Conservation (phyloP, 1,140 invertebrate species). For the Trigoniulus corallinus region DNA sequence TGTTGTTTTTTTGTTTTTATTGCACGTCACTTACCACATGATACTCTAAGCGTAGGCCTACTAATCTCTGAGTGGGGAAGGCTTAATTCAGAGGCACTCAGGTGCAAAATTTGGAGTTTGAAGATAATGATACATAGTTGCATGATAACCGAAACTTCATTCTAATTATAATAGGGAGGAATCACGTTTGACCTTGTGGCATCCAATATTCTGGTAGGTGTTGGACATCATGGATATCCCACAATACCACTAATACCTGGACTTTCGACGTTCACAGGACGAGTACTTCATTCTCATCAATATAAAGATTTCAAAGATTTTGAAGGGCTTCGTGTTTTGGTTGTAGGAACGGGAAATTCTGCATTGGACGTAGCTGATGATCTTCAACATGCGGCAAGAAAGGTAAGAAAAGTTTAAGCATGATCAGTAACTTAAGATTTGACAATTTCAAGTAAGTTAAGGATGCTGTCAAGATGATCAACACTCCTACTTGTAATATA, state of each 20-base stretch:
- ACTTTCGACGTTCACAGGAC: conserved; percentile 26
- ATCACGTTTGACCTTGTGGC: not conserved
- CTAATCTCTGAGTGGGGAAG: too few relatives aligned
- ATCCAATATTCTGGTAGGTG: conserved; percentile 15
- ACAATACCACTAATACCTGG: conserved; percentile 17
- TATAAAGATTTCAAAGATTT: conserved; percentile 23
- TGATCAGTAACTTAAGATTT: too few relatives aligned
- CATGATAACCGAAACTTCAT: too few relatives aligned
- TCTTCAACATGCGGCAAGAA: conserved; percentile 27
- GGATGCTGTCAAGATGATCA: too few relatives aligned
- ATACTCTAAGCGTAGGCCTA: too few relatives aligned
- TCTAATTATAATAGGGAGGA: not conserved
- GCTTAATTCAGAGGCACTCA: too few relatives aligned
- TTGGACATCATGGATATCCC: conserved; percentile 23
- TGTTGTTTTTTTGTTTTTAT: not conserved
- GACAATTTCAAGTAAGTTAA: too few relatives aligned
- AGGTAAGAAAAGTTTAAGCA: too few relatives aligned
- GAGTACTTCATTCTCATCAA: conserved; percentile 29
- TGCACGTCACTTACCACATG: too few relatives aligned
- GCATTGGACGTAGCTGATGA: conserved; percentile 35
- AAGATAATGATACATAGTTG: too few relatives aligned
- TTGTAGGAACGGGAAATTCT: conserved; percentile 37
- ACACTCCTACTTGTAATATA: too few relatives aligned
- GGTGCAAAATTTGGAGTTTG: too few relatives aligned
- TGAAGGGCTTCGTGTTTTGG: conserved; percentile 26